A percentile compares a stretch with the other conserved stretches of the same genome.
Evolutionary conservation across 2,113 vertebrate genomes (phyloP).

Genomic region (Chlamydotis undulata): DNA sequence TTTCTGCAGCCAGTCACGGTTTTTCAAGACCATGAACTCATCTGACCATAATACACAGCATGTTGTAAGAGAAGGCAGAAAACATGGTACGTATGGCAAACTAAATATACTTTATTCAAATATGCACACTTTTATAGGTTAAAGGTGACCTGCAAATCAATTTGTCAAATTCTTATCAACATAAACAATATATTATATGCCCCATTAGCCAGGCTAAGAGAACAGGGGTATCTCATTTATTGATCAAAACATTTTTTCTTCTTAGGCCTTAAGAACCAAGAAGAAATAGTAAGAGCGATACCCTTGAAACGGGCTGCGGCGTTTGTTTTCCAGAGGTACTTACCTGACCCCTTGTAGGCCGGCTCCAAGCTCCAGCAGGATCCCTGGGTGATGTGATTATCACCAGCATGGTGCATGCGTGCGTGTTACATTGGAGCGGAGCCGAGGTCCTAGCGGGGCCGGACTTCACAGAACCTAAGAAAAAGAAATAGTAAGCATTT

Average conservation of each 20-base stretch:
- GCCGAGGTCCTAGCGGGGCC: conserved; percentile 61
- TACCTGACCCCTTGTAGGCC: conserved; percentile 72
- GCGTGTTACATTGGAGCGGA: conserved; percentile 63
- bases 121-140: neutral
- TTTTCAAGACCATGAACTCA: neutral
- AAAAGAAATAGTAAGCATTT: conserved; percentile 62
- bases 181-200: neutral
- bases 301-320: neutral
- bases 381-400: conserved; percentile 63
- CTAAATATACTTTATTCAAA: neutral
- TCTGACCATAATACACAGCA: neutral
- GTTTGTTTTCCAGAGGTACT: neutral
- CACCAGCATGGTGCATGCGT: conserved; percentile 63
- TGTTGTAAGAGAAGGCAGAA: neutral
- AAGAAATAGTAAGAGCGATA: neutral
- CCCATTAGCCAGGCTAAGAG: conserved; percentile 65
- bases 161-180: conserved; percentile 23
- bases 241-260: neutral
- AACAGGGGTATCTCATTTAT: neutral
- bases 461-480: conserved; percentile 62
- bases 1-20: neutral
- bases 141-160: conserved; percentile 74
- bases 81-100: neutral
- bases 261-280: conserved; percentile 19
- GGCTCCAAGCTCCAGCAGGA: conserved; percentile 72